phyloP scores from a whole-genome alignment of 2,797 vertebrate species.

The Rhadinocentrus ornatus region DNA sequence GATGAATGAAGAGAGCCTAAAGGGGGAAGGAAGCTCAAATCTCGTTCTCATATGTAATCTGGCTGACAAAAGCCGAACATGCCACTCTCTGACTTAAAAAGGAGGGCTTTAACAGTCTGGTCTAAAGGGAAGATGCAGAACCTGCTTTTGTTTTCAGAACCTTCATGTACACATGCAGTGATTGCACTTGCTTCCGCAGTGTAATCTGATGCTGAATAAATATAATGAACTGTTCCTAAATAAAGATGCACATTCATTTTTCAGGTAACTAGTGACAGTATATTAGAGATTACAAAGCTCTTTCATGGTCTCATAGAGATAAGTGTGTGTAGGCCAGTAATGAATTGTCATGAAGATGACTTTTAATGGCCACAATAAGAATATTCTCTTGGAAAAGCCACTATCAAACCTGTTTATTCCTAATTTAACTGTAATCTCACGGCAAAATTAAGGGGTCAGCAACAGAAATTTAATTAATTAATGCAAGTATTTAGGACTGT shows the following conservation, averaged over 20 bases:
- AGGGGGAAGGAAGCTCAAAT: constrained; percentile 2
- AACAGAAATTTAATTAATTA: background rate
- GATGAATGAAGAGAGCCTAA: constrained; percentile 32
- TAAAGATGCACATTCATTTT: constrained; percentile 7
- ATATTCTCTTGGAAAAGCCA: constrained; percentile 24
- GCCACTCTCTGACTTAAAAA: constrained; percentile 54
- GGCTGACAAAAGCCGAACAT: constrained; percentile 60
- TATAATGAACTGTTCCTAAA: constrained; percentile 11
- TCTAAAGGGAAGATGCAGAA: constrained; percentile 25
- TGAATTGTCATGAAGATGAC: constrained; percentile 31
- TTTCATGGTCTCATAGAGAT: background rate
- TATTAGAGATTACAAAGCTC: constrained; percentile 14
- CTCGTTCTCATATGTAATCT: constrained; percentile 31
- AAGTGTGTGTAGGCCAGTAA: constrained; percentile 16
- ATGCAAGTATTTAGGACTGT: too few species aligned
- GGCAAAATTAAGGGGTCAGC: background rate
- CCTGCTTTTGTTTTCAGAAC: constrained; percentile 43
- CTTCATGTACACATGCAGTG: constrained; percentile 1
- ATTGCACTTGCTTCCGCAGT: background rate
- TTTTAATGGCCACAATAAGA: constrained; percentile 14
- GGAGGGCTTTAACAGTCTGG: constrained; percentile 27
- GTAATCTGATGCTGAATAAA: background rate
- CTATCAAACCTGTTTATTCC: constrained; percentile 17
- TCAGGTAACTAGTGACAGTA: constrained; percentile 7
- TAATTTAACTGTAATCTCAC: constrained; percentile 1